These are phyloP conservation scores for Plutomurus gul DNA, from an alignment of 1,140 invertebrate genomes.

Conservation along the genomic window DNA sequence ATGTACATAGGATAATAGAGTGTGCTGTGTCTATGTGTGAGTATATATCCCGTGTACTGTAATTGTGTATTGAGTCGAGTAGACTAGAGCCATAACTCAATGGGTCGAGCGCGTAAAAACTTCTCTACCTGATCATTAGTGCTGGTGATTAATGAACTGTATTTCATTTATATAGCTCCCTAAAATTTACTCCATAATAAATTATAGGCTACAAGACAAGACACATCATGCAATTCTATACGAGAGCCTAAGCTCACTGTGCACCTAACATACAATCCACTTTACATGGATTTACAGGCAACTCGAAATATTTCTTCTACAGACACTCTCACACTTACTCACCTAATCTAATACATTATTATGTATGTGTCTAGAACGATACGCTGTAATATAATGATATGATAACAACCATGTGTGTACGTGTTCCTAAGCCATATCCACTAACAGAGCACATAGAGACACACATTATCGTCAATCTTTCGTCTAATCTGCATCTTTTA, in stretches of 20 bases:
- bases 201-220: slow-evolving; percentile 15
- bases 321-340: neutral
- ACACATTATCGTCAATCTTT: too few relatives aligned
- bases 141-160: slow-evolving; percentile 29
- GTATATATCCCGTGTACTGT: neutral
- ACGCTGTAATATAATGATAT: too few relatives aligned
- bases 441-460: too few relatives aligned
- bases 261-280: neutral
- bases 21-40: neutral
- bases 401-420: too few relatives aligned
- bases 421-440: too few relatives aligned
- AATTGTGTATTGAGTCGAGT: too few relatives aligned
- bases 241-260: too few relatives aligned
- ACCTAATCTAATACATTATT: too few relatives aligned
- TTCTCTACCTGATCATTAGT: slow-evolving; percentile 34
- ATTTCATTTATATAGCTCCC: slow-evolving; percentile 32
- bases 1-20: neutral
- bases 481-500: too few relatives aligned
- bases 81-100: slow-evolving; percentile 26
- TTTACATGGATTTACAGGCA: neutral
- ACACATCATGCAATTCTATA: slow-evolving; percentile 8
- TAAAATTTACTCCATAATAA: slow-evolving; percentile 30
- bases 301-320: neutral
- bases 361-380: too few relatives aligned
- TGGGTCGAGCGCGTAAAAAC: slow-evolving; percentile 16